These are phyloP conservation scores for Prosapia bicincta DNA, from an alignment of 2,888 invertebrate genomes.

Conservation along the genomic window DNA sequence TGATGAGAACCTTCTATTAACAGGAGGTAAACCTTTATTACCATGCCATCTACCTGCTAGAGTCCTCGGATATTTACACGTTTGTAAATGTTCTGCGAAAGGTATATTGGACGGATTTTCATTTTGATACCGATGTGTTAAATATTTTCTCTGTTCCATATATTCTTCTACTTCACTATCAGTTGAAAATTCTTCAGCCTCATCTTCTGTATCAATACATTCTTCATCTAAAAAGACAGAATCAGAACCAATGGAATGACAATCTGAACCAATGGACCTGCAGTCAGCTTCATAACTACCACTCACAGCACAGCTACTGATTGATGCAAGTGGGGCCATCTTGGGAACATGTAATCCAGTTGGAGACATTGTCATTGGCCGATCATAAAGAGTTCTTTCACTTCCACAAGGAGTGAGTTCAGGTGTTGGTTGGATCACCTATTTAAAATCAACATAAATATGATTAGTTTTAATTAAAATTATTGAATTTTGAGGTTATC, in stretches of 20 bases:
- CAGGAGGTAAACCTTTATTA: not conserved
- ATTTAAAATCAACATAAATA: too few relatives aligned
- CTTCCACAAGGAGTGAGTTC: constrained; percentile 78
- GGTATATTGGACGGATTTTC: constrained; percentile 27
- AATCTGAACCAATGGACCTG: constrained; percentile 61
- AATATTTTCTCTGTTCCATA: not conserved
- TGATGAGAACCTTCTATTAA: constrained; percentile 17
- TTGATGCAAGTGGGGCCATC: constrained; percentile 74
- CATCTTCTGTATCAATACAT: constrained; percentile 71
- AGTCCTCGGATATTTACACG: constrained; percentile 21
- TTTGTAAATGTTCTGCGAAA: constrained; percentile 28
- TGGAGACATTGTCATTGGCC: constrained; percentile 10
- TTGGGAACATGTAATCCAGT: constrained; percentile 45
- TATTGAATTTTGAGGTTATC: too few relatives aligned
- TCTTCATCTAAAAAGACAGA: constrained; percentile 75
- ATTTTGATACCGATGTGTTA: not conserved
- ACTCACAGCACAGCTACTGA: constrained; percentile 55
- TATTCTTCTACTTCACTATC: constrained; percentile 59
- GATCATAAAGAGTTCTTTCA: constrained; percentile 54
- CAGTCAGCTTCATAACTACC: constrained; percentile 47
- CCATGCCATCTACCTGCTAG: constrained; percentile 23
- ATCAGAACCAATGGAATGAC: constrained; percentile 61
- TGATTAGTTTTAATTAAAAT: too few relatives aligned
- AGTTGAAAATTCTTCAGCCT: constrained; percentile 78
- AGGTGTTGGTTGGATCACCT: constrained; percentile 76